Percentiles rank a stretch among this genome's conserved stretches.
These are phyloP conservation scores for Phrynosoma blainvillii DNA, from an alignment of 2,113 vertebrate species.

Conservation along the genomic window DNA sequence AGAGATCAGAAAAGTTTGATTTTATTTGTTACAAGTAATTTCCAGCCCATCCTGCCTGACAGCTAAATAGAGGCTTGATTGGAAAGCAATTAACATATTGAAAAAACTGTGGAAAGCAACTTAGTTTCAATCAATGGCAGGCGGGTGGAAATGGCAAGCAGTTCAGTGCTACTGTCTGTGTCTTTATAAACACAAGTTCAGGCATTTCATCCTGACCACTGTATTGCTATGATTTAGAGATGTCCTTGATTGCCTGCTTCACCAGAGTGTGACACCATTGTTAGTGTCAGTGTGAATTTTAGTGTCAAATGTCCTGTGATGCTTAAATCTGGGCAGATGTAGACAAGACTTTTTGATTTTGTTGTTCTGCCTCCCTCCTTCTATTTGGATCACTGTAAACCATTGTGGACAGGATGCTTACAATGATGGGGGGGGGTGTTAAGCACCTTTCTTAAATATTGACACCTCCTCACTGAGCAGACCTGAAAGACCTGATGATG, in stretches of 20 bases:
- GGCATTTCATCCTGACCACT: conserved; percentile 10
- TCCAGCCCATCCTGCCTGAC: conserved; percentile 9
- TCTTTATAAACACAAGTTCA: not conserved
- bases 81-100: conserved; percentile 40
- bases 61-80: not conserved
- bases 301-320: conserved; percentile 8
- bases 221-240: conserved; percentile 1
- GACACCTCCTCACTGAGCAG: not conserved
- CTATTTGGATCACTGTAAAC: conserved; percentile 1
- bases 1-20: conserved; percentile 24
- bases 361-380: not conserved
- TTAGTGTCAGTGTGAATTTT: conserved; percentile 1
- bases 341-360: conserved; percentile 17
- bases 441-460: not conserved
- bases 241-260: not conserved
- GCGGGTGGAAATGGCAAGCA: conserved; percentile 8
- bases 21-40: conserved; percentile 29
- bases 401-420: not conserved
- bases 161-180: not conserved
- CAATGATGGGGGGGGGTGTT: not conserved
- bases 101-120: not conserved
- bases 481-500: not conserved
- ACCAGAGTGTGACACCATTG: not conserved
- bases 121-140: conserved; percentile 16
- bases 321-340: not conserved